Conservation (phyloP, 2,888 invertebrate species). For the Athripsodes cinereus region DNA sequence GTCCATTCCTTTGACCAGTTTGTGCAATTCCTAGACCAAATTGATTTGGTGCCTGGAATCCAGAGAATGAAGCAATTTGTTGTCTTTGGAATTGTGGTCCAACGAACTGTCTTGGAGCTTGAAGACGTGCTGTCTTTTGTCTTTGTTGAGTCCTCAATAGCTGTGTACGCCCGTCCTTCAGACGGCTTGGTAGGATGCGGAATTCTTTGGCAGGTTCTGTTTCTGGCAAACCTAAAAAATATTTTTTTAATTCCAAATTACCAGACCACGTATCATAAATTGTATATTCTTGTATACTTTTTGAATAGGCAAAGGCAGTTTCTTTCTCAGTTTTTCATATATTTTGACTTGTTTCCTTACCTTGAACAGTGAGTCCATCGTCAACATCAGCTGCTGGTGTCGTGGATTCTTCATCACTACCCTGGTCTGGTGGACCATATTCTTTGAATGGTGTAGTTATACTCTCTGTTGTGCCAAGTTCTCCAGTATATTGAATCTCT, state of each 20-base stretch:
- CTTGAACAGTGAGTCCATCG: slow-evolving; percentile 23
- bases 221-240: slow-evolving; percentile 19
- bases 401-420: slow-evolving; percentile 27
- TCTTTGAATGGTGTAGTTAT: slow-evolving; percentile 36
- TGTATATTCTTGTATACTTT: too few species aligned
- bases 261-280: too few species aligned
- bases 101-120: slow-evolving; percentile 8
- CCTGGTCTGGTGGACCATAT: slow-evolving; percentile 46
- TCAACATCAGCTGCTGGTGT: slow-evolving; percentile 8
- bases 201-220: slow-evolving; percentile 23
- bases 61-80: slow-evolving; percentile 7
- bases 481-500: slow-evolving; percentile 25
- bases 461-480: slow-evolving; percentile 21
- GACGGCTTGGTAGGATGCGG: slow-evolving; percentile 18
- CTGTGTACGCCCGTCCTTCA: slow-evolving; percentile 12
- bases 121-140: slow-evolving; percentile 9
- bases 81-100: slow-evolving; percentile 16
- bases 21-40: slow-evolving; percentile 5
- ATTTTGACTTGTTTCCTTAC: slow-evolving; percentile 9
- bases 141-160: slow-evolving; percentile 9
- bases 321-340: too few species aligned
- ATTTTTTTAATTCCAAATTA: not conserved
- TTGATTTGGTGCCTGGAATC: slow-evolving; percentile 9
- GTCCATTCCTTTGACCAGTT: slow-evolving; percentile 4
- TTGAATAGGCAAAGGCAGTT: too few species aligned